Percentiles rank a stretch among this genome's conserved stretches.
Evolutionary conservation across 2,797 vertebrate species (phyloP).

Genomic region (Cyprinella venusta): DNA sequence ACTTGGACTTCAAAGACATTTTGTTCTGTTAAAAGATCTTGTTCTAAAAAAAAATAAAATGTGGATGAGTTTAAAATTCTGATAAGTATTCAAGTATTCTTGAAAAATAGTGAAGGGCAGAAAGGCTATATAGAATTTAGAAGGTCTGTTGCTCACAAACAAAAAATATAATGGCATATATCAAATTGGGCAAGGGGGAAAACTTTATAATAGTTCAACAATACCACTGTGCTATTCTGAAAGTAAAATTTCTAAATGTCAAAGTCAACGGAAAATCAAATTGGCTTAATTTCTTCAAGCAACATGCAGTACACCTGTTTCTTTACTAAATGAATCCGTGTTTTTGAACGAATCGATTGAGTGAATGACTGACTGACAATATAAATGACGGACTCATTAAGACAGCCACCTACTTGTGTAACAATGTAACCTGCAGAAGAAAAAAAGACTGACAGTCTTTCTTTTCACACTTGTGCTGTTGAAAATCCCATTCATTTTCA

Average conservation of each 20-base stretch:
- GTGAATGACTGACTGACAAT: background rate
- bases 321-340: background rate
- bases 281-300: accelerated
- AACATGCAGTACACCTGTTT: background rate
- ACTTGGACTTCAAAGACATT: background rate
- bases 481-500: background rate
- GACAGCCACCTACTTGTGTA: background rate
- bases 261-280: background rate
- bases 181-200: background rate
- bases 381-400: background rate
- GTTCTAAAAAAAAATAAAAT: background rate
- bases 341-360: background rate
- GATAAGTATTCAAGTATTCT: background rate
- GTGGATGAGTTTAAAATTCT: background rate
- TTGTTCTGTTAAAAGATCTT: background rate
- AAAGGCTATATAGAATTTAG: background rate
- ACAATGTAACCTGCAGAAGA: background rate
- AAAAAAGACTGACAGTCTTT: background rate
- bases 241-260: background rate
- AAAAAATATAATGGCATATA: background rate
- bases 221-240: background rate
- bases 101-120: background rate
- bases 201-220: background rate
- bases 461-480: background rate
- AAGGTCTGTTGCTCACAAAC: background rate